These are phyloP conservation scores for Neomorphus geoffroyi DNA, from an alignment of 2,797 vertebrate genomes.

Conservation along the genomic window DNA sequence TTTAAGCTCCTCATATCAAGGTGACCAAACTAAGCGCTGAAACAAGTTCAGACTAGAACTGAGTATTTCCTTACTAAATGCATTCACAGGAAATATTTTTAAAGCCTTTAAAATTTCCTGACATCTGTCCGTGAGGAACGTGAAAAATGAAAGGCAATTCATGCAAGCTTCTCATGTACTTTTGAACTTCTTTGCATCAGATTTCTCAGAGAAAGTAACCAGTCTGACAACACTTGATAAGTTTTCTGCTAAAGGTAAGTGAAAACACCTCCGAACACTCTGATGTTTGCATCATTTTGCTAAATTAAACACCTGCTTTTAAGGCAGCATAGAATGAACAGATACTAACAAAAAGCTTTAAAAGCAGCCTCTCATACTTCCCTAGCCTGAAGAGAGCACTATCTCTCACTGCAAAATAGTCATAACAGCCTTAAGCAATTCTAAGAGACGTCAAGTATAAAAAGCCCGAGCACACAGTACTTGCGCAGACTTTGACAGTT, in stretches of 20 bases:
- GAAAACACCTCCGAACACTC: background rate
- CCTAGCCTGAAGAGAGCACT: background rate
- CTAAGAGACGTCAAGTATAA: background rate
- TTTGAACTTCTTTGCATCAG: background rate
- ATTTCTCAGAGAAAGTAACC: background rate
- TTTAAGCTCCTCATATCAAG: background rate
- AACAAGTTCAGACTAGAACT: slow-evolving; percentile 26
- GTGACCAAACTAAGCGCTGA: background rate
- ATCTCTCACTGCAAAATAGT: background rate
- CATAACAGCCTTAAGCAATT: background rate
- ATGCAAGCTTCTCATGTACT: background rate
- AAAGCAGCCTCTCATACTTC: background rate
- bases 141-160: slow-evolving; percentile 13
- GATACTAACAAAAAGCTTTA: background rate
- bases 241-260: background rate
- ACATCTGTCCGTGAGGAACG: background rate
- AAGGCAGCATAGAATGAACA: background rate
- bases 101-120: slow-evolving; percentile 18
- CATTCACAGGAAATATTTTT: background rate
- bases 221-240: background rate
- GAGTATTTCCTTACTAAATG: background rate
- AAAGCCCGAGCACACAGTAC: background rate
- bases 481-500: background rate
- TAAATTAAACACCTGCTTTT: background rate
- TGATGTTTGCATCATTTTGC: rapidly evolving